These are phyloP conservation scores for Leptopilina myrica DNA, from an alignment of 2,888 invertebrate genomes.

Conservation along the genomic window DNA sequence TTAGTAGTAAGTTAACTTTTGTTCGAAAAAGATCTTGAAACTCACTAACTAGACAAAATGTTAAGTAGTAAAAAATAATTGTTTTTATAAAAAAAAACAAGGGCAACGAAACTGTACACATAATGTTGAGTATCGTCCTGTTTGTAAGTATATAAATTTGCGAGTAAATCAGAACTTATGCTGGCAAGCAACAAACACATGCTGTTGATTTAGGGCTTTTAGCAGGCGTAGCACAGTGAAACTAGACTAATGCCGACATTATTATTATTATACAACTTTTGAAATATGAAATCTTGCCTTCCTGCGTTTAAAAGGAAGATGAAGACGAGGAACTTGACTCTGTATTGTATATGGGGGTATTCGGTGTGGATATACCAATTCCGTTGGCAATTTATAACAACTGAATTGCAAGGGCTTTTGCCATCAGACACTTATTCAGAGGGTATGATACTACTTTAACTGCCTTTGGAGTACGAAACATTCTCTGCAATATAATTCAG, in stretches of 20 bases:
- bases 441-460: not conserved
- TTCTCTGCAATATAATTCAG: constrained; percentile 53
- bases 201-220: constrained; percentile 29
- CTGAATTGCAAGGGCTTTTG: constrained; percentile 4
- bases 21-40: too few relatives aligned
- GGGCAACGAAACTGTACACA: not conserved
- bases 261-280: constrained; percentile 54
- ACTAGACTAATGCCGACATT: constrained; percentile 60
- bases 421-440: not conserved
- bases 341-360: too few relatives aligned
- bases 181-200: constrained; percentile 44
- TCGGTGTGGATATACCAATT: constrained; percentile 20
- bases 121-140: too few relatives aligned
- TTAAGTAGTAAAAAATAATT: too few relatives aligned
- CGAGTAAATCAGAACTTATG: constrained; percentile 38
- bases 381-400: constrained; percentile 25
- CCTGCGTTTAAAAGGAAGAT: not conserved
- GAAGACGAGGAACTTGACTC: not conserved
- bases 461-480: constrained; percentile 5
- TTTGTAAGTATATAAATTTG: too few relatives aligned
- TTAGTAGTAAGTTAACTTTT: too few relatives aligned
- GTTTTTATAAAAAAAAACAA: too few relatives aligned
- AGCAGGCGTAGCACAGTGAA: constrained; percentile 44
- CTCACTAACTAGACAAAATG: too few relatives aligned
- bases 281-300: constrained; percentile 56